These are phyloP conservation scores for Neoniphon sammara DNA, from an alignment of 2,797 vertebrate species.

Conservation along the genomic window DNA sequence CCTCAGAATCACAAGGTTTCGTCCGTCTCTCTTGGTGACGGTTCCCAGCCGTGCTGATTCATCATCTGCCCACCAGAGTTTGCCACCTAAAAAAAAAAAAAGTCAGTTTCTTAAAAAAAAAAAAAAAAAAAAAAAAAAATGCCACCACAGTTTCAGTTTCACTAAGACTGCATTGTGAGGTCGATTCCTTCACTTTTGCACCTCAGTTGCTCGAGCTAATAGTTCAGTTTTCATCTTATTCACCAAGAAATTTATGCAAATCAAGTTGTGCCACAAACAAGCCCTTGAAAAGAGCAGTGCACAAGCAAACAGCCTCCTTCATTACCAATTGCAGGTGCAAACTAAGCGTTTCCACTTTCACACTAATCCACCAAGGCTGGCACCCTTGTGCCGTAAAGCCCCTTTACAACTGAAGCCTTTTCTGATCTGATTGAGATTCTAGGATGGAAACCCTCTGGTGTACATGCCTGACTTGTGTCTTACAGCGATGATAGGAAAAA, in stretches of 20 bases:
- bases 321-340: slow-evolving; percentile 30
- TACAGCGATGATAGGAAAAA: too few species aligned
- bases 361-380: slow-evolving; percentile 43
- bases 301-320: slow-evolving; percentile 21
- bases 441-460: slow-evolving; percentile 26
- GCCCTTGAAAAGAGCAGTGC: slow-evolving; percentile 20
- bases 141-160: neutral
- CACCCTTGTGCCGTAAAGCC: slow-evolving; percentile 31
- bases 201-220: neutral
- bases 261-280: slow-evolving; percentile 13
- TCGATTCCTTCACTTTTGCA: neutral
- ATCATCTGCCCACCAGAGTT: slow-evolving; percentile 98
- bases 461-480: slow-evolving; percentile 9
- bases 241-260: neutral
- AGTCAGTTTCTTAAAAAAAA: neutral
- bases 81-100: slow-evolving; percentile 85
- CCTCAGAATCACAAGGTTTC: slow-evolving; percentile 86
- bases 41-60: slow-evolving; percentile 93
- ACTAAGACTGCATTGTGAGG: neutral
- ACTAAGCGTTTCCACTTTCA: slow-evolving; percentile 32
- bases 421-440: slow-evolving; percentile 58
- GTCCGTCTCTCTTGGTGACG: slow-evolving; percentile 93
- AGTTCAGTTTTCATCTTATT: neutral
- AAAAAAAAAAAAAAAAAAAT: neutral
- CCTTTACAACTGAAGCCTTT: slow-evolving; percentile 56